These are phyloP conservation scores for Ischnus inquisitorius DNA, from an alignment of 2,888 invertebrate genomes.

Conservation along the genomic window DNA sequence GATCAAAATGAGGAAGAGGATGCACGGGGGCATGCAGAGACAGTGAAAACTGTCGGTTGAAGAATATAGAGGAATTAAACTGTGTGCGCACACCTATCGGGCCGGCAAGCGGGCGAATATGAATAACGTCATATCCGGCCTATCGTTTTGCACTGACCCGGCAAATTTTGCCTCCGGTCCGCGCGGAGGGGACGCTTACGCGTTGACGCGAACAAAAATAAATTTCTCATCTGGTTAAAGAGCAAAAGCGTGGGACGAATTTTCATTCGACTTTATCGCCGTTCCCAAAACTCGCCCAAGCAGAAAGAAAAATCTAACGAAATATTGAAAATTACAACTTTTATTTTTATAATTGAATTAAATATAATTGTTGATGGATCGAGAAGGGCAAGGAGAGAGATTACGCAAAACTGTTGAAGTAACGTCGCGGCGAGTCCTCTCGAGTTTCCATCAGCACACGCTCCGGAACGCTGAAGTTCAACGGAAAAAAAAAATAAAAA, in stretches of 20 bases:
- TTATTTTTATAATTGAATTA: neutral
- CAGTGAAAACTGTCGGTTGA: neutral
- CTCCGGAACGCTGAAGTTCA: neutral
- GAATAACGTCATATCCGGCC: conserved; percentile 50
- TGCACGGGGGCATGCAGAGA: neutral
- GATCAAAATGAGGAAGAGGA: conserved; percentile 44
- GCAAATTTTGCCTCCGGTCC: conserved; percentile 19
- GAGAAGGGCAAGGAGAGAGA: neutral
- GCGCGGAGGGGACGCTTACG: conserved; percentile 11
- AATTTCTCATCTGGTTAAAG: conserved; percentile 35
- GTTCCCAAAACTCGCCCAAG: neutral
- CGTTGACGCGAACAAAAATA: conserved; percentile 40
- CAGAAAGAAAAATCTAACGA: neutral
- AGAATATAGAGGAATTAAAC: conserved; percentile 6
- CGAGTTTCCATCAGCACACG: conserved; percentile 11
- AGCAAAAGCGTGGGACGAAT: conserved; percentile 9
- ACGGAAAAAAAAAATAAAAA: conserved; percentile 22
- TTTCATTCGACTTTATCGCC: conserved; percentile 13
- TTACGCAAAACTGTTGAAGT: conserved; percentile 5
- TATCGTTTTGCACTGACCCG: conserved; percentile 50
- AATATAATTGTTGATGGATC: conserved; percentile 9
- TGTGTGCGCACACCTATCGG: conserved; percentile 10
- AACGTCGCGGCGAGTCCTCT: neutral
- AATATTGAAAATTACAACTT: neutral
- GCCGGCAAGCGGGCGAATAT: conserved; percentile 39